Percentiles rank a stretch among this genome's conserved stretches.
These are phyloP conservation scores for Cataglyphis hispanica DNA, from an alignment of 1,140 invertebrate species.

Conservation along the genomic window DNA sequence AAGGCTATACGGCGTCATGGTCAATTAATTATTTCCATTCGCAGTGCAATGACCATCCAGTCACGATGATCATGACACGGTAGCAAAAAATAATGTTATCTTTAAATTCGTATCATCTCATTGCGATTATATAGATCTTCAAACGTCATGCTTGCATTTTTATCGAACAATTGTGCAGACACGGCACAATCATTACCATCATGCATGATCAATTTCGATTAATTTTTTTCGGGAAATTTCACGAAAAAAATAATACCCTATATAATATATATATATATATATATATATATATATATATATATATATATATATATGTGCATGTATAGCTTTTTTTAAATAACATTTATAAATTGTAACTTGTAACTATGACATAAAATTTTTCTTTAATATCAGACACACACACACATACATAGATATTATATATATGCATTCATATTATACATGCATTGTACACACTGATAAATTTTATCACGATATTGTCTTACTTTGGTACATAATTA, in stretches of 20 bases:
- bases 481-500: neutral
- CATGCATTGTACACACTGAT: too few relatives aligned
- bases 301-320: too few relatives aligned
- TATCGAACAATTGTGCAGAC: neutral
- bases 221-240: neutral
- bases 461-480: neutral
- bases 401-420: too few relatives aligned
- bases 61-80: constrained; percentile 1
- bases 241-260: too few relatives aligned
- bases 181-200: neutral
- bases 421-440: too few relatives aligned
- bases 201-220: neutral
- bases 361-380: neutral
- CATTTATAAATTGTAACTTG: too few relatives aligned
- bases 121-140: neutral
- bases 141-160: neutral
- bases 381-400: neutral
- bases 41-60: neutral
- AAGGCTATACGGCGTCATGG: constrained; percentile 31
- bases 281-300: neutral
- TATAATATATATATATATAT: neutral
- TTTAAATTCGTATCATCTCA: neutral
- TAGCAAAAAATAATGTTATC: neutral
- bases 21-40: neutral
- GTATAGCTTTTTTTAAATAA: too few relatives aligned